A percentile compares a stretch with the other conserved stretches of the same genome.
Conservation (phyloP, 2,888 invertebrate species). For the Macropis europaea region DNA sequence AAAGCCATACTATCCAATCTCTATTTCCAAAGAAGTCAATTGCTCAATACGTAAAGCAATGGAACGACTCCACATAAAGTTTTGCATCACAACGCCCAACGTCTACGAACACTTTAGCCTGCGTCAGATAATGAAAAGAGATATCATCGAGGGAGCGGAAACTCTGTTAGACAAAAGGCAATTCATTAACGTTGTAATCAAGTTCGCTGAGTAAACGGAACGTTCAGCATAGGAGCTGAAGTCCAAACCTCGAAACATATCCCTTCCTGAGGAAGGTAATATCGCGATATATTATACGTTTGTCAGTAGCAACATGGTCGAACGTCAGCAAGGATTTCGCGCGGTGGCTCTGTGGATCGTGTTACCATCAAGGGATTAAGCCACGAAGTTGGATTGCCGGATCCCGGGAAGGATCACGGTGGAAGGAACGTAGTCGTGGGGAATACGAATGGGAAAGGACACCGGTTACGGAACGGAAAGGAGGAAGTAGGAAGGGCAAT, state of each 20-base stretch:
- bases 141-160: neutral
- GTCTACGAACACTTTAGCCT: too few relatives aligned
- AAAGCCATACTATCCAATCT: too few relatives aligned
- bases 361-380: slow-evolving; percentile 66
- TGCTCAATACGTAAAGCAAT: too few relatives aligned
- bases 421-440: slow-evolving; percentile 45
- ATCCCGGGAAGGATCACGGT: slow-evolving; percentile 56
- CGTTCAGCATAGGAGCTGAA: neutral
- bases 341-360: slow-evolving; percentile 55
- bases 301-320: slow-evolving; percentile 50
- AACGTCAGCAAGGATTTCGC: slow-evolving; percentile 58
- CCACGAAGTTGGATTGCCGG: slow-evolving; percentile 61
- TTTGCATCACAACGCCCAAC: too few relatives aligned
- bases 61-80: too few relatives aligned
- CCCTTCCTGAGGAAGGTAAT: slow-evolving; percentile 21
- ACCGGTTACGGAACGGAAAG: slow-evolving; percentile 17
- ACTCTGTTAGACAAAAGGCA: slow-evolving; percentile 8
- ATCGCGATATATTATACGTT: slow-evolving; percentile 39
- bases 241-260: slow-evolving; percentile 15
- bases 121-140: neutral
- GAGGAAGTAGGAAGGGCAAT: slow-evolving; percentile 26
- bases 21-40: too few relatives aligned
- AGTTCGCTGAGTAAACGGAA: neutral
- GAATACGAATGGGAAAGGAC: slow-evolving; percentile 40
- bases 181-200: slow-evolving; percentile 28